A percentile compares a stretch with the other conserved stretches of the same genome.
phyloP scores from a whole-genome alignment of 2,113 vertebrate species.

The Zapus hudsonius region DNA sequence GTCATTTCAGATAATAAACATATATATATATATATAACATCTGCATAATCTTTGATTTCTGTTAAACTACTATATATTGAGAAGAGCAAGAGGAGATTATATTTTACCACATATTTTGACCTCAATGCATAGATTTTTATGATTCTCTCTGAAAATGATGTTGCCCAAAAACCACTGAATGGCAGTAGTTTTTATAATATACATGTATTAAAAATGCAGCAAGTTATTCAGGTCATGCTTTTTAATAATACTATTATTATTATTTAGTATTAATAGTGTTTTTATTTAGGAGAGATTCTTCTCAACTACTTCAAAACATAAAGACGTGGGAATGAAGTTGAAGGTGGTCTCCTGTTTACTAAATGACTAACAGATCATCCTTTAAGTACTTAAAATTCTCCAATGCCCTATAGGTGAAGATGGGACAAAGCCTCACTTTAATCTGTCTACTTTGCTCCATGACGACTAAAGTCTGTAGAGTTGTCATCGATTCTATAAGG shows the following conservation, averaged over 20 bases:
- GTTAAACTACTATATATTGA: not conserved
- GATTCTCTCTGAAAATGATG: not conserved
- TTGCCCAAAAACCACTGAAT: not conserved
- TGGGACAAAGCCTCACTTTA: not conserved
- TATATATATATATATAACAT: too few species aligned
- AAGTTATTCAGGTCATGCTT: not conserved
- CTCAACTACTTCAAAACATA: not conserved
- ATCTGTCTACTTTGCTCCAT: not conserved
- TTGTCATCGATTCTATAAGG: not conserved
- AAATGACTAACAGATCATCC: not conserved
- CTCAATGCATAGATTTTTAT: not conserved
- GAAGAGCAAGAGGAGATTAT: not conserved
- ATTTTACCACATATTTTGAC: not conserved
- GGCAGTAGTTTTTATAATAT: too few species aligned
- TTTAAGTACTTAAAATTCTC: not conserved
- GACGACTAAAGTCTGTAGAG: not conserved
- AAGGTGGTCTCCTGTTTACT: not conserved
- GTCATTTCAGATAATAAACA: not conserved
- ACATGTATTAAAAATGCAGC: not conserved
- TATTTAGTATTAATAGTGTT: not conserved
- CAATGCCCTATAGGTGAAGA: not conserved
- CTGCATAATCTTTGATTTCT: not conserved
- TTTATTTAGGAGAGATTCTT: not conserved
- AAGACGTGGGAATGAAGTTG: not conserved
- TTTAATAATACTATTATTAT: not conserved